phyloP scores from a whole-genome alignment of 2,113 vertebrate genomes.

The Nyctereutes procyonoides region DNA sequence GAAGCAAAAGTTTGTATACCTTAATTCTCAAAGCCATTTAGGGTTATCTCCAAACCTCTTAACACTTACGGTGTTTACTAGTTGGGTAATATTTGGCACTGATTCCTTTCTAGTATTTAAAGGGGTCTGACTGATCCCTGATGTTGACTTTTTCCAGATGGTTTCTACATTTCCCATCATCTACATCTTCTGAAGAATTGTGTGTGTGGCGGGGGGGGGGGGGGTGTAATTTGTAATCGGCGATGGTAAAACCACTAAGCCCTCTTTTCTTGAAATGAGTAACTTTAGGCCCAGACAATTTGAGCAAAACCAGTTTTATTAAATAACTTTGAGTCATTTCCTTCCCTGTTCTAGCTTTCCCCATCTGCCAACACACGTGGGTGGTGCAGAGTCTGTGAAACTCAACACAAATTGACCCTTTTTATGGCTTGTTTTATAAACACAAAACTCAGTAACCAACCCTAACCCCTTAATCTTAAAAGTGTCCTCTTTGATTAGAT shows the following conservation, averaged over 20 bases:
- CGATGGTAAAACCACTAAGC: conserved; percentile 2
- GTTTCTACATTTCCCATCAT: not conserved
- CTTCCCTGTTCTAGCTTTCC: conserved; percentile 24
- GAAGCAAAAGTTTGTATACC: not conserved
- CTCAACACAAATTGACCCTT: conserved; percentile 2
- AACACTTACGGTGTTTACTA: not conserved
- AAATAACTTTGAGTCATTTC: conserved; percentile 65
- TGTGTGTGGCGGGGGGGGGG: rapidly evolving
- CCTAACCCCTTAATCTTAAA: not conserved
- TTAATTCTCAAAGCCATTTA: not conserved
- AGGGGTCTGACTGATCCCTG: not conserved
- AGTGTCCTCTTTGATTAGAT: not conserved
- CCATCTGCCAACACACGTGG: not conserved
- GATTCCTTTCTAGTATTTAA: conserved; percentile 26
- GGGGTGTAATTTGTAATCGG: not conserved
- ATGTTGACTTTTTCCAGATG: conserved; percentile 12
- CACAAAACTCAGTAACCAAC: not conserved
- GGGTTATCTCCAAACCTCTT: not conserved
- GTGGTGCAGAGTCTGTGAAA: not conserved
- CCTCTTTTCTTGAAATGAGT: conserved; percentile 51
- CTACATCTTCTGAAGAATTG: not conserved
- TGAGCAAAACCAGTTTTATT: conserved; percentile 48
- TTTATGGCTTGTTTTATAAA: conserved; percentile 47
- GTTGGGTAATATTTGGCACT: not conserved
- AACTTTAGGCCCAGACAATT: conserved; percentile 37